Evolutionary conservation across 2,113 vertebrate species (phyloP).

Genomic region (Falcunculus frontatus): DNA sequence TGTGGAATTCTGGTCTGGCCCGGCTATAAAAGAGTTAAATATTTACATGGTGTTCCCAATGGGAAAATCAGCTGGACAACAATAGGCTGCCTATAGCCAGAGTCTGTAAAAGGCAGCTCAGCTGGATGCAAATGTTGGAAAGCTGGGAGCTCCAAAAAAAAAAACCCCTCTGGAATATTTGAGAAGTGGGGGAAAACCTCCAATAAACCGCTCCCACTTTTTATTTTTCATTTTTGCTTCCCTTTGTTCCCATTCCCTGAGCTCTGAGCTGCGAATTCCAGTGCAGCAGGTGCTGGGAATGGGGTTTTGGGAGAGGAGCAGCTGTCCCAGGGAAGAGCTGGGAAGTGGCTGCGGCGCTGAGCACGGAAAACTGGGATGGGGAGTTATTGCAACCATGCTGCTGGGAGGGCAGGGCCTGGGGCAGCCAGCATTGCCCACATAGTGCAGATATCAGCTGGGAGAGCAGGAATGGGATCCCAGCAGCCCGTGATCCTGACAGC

Average conservation of each 20-base stretch:
- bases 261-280: neutral
- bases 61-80: constrained; percentile 52
- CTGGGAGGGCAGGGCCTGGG: neutral
- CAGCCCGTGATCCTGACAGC: rapidly evolving
- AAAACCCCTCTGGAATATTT: neutral
- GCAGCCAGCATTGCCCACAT: neutral
- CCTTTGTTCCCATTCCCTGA: neutral
- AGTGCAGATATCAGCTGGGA: neutral
- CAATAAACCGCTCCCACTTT: no score
- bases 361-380: neutral
- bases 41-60: neutral
- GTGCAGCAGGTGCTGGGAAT: constrained; percentile 31
- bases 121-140: neutral
- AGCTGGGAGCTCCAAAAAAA: neutral
- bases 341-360: neutral
- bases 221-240: rapidly evolving
- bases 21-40: neutral
- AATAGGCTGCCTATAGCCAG: neutral
- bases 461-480: neutral
- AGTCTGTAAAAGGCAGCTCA: neutral
- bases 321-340: neutral
- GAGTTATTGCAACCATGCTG: neutral
- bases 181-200: rapidly evolving
- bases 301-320: neutral
- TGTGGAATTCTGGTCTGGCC: neutral